phyloP scores from a whole-genome alignment of 2,797 vertebrate species.

The Basileuterus tristriatus region DNA sequence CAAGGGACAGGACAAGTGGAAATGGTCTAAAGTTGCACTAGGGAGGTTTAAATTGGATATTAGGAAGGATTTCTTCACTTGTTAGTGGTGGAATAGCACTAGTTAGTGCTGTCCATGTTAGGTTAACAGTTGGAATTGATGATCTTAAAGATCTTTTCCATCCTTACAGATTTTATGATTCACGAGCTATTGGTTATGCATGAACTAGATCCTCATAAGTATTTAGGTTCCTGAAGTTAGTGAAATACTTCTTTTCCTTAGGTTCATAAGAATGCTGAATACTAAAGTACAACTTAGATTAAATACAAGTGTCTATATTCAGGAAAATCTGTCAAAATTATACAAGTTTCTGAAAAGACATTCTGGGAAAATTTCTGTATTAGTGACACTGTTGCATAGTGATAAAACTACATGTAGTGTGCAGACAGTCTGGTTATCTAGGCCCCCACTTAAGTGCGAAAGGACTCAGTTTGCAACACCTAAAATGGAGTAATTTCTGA shows the following conservation, averaged over 20 bases:
- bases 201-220: not conserved
- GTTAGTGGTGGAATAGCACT: not conserved
- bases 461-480: not conserved
- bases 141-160: not conserved
- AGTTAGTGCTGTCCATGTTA: not conserved
- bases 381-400: not conserved
- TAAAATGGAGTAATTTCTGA: not conserved
- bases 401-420: not conserved
- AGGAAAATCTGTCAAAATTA: not conserved
- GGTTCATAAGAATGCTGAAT: not conserved
- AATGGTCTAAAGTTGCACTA: not conserved
- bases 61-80: not conserved
- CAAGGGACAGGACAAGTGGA: not conserved
- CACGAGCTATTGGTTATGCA: not conserved
- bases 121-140: not conserved
- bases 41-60: not conserved
- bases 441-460: accelerated
- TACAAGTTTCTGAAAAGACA: not conserved
- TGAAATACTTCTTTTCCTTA: not conserved
- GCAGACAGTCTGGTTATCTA: not conserved
- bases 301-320: not conserved
- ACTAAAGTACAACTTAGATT: not conserved
- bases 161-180: not conserved
- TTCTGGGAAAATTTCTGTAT: not conserved
- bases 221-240: not conserved